phyloP scores from a whole-genome alignment of 2,888 invertebrate genomes.

The Phragmatobia fuliginosa region DNA sequence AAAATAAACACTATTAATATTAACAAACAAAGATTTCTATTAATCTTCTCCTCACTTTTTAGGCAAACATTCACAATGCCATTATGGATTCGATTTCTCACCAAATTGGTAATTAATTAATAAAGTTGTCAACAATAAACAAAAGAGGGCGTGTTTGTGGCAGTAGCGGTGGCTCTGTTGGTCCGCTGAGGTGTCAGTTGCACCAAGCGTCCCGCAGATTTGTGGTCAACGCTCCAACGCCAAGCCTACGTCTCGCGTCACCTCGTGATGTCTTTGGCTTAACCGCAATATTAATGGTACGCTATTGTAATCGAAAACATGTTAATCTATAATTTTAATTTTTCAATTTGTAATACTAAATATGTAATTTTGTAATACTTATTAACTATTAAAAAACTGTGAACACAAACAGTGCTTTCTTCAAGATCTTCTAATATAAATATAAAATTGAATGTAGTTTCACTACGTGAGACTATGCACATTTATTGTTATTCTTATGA shows the following conservation, averaged over 20 bases:
- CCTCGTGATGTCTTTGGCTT: conserved; percentile 62
- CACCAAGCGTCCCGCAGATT: conserved; percentile 77
- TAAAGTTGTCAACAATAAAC: conserved; percentile 74
- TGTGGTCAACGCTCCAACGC: conserved; percentile 74
- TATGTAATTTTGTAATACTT: conserved; percentile 24
- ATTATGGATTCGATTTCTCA: conserved; percentile 45
- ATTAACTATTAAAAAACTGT: background rate
- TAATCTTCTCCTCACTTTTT: conserved; percentile 34
- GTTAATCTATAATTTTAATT: background rate
- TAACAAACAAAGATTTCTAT: conserved; percentile 33
- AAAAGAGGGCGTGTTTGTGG: conserved; percentile 74
- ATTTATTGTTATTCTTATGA: too few species aligned
- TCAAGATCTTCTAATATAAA: too few species aligned
- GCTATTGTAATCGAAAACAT: conserved; percentile 48
- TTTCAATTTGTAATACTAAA: too few species aligned
- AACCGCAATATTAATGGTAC: conserved; percentile 69
- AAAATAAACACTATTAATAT: conserved; percentile 5
- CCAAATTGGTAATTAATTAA: conserved; percentile 68
- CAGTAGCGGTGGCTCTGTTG: conserved; percentile 31
- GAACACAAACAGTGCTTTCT: too few species aligned
- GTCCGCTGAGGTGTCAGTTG: conserved; percentile 71
- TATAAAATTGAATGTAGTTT: too few species aligned
- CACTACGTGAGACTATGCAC: too few species aligned
- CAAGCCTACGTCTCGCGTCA: conserved; percentile 63
- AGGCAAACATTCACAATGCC: conserved; percentile 32